phyloP scores from a whole-genome alignment of 2,113 vertebrate species.

The Xyrauchen texanus region DNA sequence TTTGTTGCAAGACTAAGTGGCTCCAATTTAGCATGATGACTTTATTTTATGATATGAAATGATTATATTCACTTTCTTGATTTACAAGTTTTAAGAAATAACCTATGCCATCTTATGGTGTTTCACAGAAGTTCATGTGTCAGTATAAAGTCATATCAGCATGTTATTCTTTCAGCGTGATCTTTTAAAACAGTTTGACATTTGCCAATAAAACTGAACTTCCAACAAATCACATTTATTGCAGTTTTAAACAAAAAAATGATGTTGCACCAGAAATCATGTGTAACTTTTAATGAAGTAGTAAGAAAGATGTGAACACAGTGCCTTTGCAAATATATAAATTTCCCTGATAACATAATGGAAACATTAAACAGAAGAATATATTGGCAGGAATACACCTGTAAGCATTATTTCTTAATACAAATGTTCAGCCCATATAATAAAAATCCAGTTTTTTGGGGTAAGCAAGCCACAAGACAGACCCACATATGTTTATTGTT shows the following conservation, averaged over 20 bases:
- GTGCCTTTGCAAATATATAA: constrained; percentile 25
- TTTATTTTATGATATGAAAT: too few species aligned
- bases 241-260: constrained; percentile 12
- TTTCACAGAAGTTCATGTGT: too few species aligned
- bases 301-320: constrained; percentile 8
- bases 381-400: constrained; percentile 36
- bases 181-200: background rate
- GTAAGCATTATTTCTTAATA: constrained; percentile 23
- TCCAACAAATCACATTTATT: background rate
- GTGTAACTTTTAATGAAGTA: background rate
- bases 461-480: constrained; percentile 32
- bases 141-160: background rate
- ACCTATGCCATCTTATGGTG: too few species aligned
- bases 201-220: background rate
- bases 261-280: constrained; percentile 4
- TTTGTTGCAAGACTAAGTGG: too few species aligned
- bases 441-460: constrained; percentile 26
- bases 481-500: constrained; percentile 42
- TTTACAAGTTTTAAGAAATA: too few species aligned
- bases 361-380: constrained; percentile 16
- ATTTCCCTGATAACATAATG: constrained; percentile 37
- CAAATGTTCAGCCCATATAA: constrained; percentile 29
- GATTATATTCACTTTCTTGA: too few species aligned
- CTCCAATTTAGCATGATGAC: too few species aligned
- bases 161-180: background rate